Base-by-base conservation (phyloP, 2,888 invertebrate genomes). In the Drosophila mayaguana region DNA sequence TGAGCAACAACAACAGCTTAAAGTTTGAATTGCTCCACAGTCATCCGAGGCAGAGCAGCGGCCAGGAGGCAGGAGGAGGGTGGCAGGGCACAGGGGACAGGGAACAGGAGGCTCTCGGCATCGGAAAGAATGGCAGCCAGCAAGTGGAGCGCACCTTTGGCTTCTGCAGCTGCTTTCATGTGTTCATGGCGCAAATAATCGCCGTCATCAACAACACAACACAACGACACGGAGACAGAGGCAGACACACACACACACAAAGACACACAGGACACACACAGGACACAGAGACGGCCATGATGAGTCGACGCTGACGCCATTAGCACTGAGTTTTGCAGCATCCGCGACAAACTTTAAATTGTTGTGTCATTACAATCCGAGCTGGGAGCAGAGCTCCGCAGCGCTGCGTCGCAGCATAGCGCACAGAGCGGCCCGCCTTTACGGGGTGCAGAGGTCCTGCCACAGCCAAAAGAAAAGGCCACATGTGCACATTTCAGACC, bases 291-390 rank as follows among this genome's bases (percentile, higher is more conserved):
- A 69, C 57, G 53, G 40, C 53, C 55, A 65, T 78, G 81, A 87
- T 87, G 81, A 87, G 87, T 87, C 87, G 84, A 78, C 87, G 79
- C 66, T 84, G 83, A 88, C 84, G 89, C 89, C 89, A 88, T 84
- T 84, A 84, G 84, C 84, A 84, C 89, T 73, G 83, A 81, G 89
- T 88, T 84, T 88, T 86, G 81, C 83, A 86, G 87, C 83, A 83
- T 88, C 86, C 87, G 88, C 88, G 86, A 83, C 88, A 88, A 88
- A 86, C 90, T 89, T 86, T 89, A 89, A 86, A 86, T 86, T 86
- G 90, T 89, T 89, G 89, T 88, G 81, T 85, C 85, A 88, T 85
- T 89, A 85, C 88, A 82, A 88, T 89, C 76, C 83, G 72, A 86
- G 85, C 69, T 74, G 75, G 54, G 45, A 63, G 78, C 59, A 32